Percentiles rank a stretch among this genome's conserved stretches.
Evolutionary conservation across 2,113 vertebrate genomes (phyloP).

Genomic region (Regulus satrapa): DNA sequence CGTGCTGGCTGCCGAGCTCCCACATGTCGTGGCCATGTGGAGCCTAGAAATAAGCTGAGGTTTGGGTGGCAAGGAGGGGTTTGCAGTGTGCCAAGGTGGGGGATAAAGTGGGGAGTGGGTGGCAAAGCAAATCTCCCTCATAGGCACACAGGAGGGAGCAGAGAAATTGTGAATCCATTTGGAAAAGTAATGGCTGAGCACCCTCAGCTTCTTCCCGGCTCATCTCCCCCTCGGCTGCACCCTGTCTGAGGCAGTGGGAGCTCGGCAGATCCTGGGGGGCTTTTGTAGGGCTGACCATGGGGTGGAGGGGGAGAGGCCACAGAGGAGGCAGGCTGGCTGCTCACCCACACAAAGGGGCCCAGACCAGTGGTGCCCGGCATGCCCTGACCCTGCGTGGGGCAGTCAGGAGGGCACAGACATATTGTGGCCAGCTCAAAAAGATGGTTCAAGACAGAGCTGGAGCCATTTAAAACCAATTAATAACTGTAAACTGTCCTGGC

Average conservation of each 20-base stretch:
- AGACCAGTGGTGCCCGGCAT: accelerated
- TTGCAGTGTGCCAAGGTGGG: neutral
- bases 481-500: slow-evolving; percentile 48
- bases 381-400: neutral
- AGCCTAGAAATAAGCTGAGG: neutral
- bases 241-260: accelerated
- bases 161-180: neutral
- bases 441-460: neutral
- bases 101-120: neutral
- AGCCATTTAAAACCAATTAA: slow-evolving; percentile 65
- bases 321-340: neutral
- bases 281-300: neutral
- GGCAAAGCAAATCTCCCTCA: neutral
- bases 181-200: neutral
- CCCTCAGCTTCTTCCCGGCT: neutral
- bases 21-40: neutral
- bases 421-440: slow-evolving; percentile 41
- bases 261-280: accelerated
- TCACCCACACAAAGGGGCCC: neutral
- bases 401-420: neutral
- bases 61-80: neutral
- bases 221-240: accelerated
- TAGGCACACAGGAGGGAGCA: neutral
- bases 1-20: neutral
- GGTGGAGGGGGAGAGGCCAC: neutral